Conservation (phyloP, 1,140 invertebrate species). For the Gryllus bimaculatus region DNA sequence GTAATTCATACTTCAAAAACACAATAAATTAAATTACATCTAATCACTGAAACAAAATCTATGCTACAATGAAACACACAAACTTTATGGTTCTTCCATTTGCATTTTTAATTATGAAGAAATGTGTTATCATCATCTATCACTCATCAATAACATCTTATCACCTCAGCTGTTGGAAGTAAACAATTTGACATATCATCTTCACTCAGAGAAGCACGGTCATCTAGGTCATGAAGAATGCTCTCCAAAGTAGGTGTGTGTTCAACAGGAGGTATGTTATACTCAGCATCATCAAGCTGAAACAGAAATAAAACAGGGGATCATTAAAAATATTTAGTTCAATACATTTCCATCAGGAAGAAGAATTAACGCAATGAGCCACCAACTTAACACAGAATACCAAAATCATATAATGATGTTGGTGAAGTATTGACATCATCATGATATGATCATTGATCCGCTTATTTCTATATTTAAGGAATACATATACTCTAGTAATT, state of each 20-base stretch:
- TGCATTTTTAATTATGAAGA: conserved; percentile 9
- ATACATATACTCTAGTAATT: conserved; percentile 8
- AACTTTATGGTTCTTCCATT: neutral
- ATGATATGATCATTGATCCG: neutral
- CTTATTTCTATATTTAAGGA: too few relatives aligned
- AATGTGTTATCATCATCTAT: neutral
- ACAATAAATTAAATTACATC: neutral
- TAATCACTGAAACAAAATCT: neutral
- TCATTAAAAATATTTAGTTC: too few relatives aligned
- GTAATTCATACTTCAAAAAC: neutral
- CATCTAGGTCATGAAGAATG: conserved; percentile 68
- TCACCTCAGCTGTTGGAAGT: conserved; percentile 18
- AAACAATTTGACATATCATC: conserved; percentile 34
- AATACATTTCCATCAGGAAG: too few relatives aligned
- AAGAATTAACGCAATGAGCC: too few relatives aligned
- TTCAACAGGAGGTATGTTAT: conserved; percentile 67
- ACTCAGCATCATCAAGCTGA: conserved; percentile 71
- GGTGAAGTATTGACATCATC: neutral
- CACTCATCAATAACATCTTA: too few relatives aligned
- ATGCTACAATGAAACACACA: neutral
- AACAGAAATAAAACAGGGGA: conserved; percentile 23
- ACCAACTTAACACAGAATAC: too few relatives aligned
- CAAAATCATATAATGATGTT: too few relatives aligned
- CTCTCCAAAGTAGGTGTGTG: conserved; percentile 74
- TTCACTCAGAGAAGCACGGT: conserved; percentile 47